phyloP scores from a whole-genome alignment of 2,113 vertebrate genomes.

The Rallus limicola region DNA sequence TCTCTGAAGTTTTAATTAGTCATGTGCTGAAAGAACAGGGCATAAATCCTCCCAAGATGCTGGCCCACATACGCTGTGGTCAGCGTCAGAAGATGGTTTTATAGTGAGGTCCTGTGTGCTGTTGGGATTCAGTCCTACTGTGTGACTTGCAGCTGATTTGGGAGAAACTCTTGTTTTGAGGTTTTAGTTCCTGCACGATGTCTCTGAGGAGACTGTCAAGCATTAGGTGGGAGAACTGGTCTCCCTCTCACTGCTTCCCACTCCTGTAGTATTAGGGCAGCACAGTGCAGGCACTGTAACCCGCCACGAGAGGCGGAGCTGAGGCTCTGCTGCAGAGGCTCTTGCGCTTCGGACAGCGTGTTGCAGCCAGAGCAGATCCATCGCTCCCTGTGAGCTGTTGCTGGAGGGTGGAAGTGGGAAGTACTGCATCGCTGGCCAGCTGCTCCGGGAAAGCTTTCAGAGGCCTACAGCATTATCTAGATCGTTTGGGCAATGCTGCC shows the following conservation, averaged over 20 bases:
- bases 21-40: background rate
- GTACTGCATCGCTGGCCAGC: accelerated
- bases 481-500: background rate
- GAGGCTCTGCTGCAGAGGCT: background rate
- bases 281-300: background rate
- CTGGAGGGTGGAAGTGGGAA: background rate
- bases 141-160: background rate
- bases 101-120: background rate
- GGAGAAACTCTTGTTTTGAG: background rate
- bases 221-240: background rate
- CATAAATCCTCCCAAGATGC: background rate
- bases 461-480: background rate
- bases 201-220: background rate
- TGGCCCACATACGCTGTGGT: background rate
- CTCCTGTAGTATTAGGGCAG: background rate
- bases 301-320: background rate
- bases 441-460: background rate
- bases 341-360: background rate
- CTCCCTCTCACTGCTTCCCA: background rate
- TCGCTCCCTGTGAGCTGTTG: background rate
- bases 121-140: background rate
- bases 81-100: background rate
- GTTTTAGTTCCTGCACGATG: background rate
- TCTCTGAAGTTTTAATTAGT: background rate
- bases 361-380: background rate